Conservation (phyloP, 2,113 vertebrate genomes). For the Apeltes quadracus region DNA sequence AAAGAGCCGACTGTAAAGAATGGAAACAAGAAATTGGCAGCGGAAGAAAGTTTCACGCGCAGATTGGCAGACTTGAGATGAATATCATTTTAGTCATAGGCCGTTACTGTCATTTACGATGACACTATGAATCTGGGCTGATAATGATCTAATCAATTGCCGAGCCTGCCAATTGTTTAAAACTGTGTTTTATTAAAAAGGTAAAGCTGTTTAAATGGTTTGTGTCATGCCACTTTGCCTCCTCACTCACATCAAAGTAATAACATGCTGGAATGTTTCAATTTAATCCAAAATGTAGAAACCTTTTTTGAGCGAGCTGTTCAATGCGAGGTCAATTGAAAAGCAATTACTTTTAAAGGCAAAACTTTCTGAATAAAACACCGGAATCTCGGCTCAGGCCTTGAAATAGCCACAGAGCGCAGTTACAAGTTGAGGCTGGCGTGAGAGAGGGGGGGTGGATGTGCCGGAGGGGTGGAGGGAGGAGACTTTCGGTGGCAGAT, state of each 20-base stretch:
- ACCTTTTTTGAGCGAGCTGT: slow-evolving; percentile 6
- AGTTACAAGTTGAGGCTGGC: slow-evolving; percentile 9
- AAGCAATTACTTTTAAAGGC: not conserved
- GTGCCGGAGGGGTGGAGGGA: slow-evolving; percentile 50
- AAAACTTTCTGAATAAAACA: not conserved
- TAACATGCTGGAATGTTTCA: slow-evolving; percentile 41
- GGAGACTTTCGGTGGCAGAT: slow-evolving; percentile 75
- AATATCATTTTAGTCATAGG: slow-evolving; percentile 44
- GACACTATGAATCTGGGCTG: slow-evolving; percentile 23
- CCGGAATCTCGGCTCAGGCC: not conserved
- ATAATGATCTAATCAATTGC: slow-evolving; percentile 47
- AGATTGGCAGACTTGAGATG: slow-evolving; percentile 39
- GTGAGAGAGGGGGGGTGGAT: slow-evolving; percentile 26
- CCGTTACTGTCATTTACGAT: slow-evolving; percentile 40
- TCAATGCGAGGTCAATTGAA: slow-evolving; percentile 22
- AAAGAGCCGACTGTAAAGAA: slow-evolving; percentile 61
- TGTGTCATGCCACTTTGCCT: slow-evolving; percentile 17
- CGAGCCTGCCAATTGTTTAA: slow-evolving; percentile 17
- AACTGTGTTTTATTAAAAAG: slow-evolving; percentile 18
- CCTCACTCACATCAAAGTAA: slow-evolving; percentile 20
- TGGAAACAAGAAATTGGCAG: slow-evolving; percentile 57
- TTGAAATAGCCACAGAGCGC: slow-evolving; percentile 6
- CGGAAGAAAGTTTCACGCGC: slow-evolving; percentile 51
- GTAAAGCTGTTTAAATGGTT: slow-evolving; percentile 42
- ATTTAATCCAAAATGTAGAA: slow-evolving; percentile 38